Evolutionary conservation across 1,140 invertebrate species (phyloP), one percentile per base, ranked within the genome.

Genomic region (Kradibia gibbosae): DNA sequence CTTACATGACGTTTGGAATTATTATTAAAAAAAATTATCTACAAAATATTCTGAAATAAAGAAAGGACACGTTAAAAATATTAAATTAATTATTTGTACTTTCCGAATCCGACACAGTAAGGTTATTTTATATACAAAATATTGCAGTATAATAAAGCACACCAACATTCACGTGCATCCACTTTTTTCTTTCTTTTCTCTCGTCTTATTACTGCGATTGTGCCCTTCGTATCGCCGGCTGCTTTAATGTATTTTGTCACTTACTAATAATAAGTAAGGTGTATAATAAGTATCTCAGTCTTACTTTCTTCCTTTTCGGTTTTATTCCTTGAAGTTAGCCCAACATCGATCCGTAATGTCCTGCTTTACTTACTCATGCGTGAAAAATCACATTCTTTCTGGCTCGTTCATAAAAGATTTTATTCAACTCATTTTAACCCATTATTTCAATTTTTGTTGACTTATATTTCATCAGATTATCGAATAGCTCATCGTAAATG

Each of bases 311-410:
- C 22, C 15, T 39, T 75, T 42, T 62, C 13, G 42, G 70, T 8
- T 22, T 28, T 22, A n/a, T 62, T 60, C 55, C 25, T 45, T 42
- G n/a, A 8, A 17, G 15, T 42, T 3, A 15, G 1, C 25, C 25
- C 31, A 42, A 20, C 20, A 28, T 55, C 17, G 20, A 55, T 48
- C 48, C 15, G 3, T 5, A 65, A 50, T 34, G 39, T 3, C 4
- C 28, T 42, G n/a, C n/a, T n/a, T n/a, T n/a, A 1, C 28, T 50
- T 55, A 74, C 55, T 74, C 28, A 48, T 65, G 39, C 60, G 75
- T 48, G 45, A 62, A 45, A 22, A 62, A 76, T 39, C n/a, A 11
- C 22, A 10, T 74, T 57, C 13, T 74, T 57, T 3, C 31, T 22
- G 10, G 15, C 28, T 55, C 28, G 15, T 45, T n/a, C 36, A 1